Percentiles rank a stretch among this genome's conserved stretches.
phyloP scores from a whole-genome alignment of 2,888 invertebrate species.

The Lordiphosa fenestrarum region DNA sequence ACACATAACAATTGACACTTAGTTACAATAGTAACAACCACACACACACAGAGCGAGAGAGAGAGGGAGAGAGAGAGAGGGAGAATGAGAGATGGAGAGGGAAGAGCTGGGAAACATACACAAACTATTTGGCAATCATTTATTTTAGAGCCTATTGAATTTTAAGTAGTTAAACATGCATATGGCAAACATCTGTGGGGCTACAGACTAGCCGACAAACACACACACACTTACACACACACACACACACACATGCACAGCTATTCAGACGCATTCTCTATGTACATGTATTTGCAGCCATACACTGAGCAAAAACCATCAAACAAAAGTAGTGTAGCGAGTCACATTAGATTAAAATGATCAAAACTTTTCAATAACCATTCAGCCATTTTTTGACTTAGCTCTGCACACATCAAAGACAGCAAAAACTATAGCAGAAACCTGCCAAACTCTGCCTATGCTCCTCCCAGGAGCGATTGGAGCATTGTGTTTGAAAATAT shows the following conservation, averaged over 20 bases:
- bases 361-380: too few relatives aligned
- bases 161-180: conserved; percentile 53
- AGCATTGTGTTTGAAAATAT: too few relatives aligned
- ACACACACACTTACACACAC: conserved; percentile 6
- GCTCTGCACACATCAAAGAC: too few relatives aligned
- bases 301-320: conserved; percentile 1
- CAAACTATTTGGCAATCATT: conserved; percentile 48
- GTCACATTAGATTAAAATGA: neutral
- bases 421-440: too few relatives aligned
- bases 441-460: too few relatives aligned
- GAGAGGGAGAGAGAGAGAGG: neutral
- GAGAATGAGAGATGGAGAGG: conserved; percentile 1
- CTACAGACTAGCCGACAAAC: conserved; percentile 10
- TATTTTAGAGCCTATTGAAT: conserved; percentile 52
- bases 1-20: conserved; percentile 55
- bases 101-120: neutral
- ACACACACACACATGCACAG: neutral
- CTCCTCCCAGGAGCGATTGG: too few relatives aligned
- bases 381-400: too few relatives aligned
- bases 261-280: neutral
- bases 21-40: conserved; percentile 28
- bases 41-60: conserved; percentile 6
- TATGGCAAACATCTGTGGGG: conserved; percentile 31
- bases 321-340: neutral
- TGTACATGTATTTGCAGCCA: conserved; percentile 4